A percentile compares a stretch with the other conserved stretches of the same genome.
phyloP scores from a whole-genome alignment of 2,888 invertebrate species.

The Junonia oenone region DNA sequence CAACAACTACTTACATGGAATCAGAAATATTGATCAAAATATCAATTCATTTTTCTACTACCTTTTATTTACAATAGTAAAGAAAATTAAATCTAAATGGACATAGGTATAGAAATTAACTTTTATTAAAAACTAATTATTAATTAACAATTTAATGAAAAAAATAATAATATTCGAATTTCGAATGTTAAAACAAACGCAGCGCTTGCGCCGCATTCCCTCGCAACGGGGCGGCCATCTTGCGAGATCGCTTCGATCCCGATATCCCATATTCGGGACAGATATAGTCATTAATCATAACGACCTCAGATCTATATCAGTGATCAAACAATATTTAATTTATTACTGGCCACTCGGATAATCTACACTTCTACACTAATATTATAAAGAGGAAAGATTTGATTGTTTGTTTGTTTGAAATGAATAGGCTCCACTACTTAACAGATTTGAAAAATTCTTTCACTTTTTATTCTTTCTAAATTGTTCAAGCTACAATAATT shows the following conservation, averaged over 20 bases:
- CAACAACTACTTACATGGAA: too few relatives aligned
- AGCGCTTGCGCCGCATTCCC: slow-evolving; percentile 34
- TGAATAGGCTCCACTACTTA: too few relatives aligned
- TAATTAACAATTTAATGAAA: background rate
- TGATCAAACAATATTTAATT: slow-evolving; percentile 72
- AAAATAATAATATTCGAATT: background rate
- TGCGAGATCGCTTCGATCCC: slow-evolving; percentile 57
- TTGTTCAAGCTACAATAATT: too few relatives aligned
- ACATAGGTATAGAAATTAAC: background rate
- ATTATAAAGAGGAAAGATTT: too few relatives aligned
- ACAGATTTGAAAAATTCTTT: too few relatives aligned
- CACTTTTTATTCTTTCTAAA: too few relatives aligned
- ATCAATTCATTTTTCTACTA: too few relatives aligned
- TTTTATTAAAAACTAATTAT: background rate
- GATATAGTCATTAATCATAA: slow-evolving; percentile 70
- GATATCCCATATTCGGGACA: slow-evolving; percentile 55
- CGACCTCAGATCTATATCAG: slow-evolving; percentile 62
- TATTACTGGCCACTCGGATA: slow-evolving; percentile 56
- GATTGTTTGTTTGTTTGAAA: too few relatives aligned
- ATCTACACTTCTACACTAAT: too few relatives aligned
- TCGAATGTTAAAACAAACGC: slow-evolving; percentile 10
- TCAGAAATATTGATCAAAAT: too few relatives aligned
- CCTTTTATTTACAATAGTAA: too few relatives aligned
- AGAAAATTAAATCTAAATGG: too few relatives aligned
- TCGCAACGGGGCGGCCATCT: slow-evolving; percentile 70